A percentile compares a stretch with the other conserved stretches of the same genome.
Conservation (phyloP, 2,888 invertebrate genomes). For the Aquatica leii region DNA sequence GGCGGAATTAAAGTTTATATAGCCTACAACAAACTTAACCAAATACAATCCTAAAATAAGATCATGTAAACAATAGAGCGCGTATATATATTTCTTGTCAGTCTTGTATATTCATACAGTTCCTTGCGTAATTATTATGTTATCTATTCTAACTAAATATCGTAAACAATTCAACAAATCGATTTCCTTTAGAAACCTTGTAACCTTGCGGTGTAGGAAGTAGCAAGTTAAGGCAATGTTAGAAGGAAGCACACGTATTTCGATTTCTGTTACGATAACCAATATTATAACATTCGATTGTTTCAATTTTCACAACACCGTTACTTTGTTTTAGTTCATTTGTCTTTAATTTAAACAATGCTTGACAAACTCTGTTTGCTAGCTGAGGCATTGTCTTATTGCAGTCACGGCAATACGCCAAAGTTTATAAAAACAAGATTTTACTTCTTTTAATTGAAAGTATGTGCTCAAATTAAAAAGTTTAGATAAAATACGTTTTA, state of each 20-base stretch:
- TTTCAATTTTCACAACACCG: conserved; percentile 2
- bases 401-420: too few relatives aligned
- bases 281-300: conserved; percentile 7
- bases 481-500: too few relatives aligned
- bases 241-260: background rate
- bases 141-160: conserved; percentile 8
- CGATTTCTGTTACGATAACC: conserved; percentile 10
- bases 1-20: background rate
- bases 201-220: conserved; percentile 6
- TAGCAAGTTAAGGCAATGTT: conserved; percentile 4
- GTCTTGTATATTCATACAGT: background rate
- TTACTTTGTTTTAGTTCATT: too few relatives aligned
- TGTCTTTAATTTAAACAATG: too few relatives aligned
- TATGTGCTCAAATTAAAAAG: too few relatives aligned
- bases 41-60: conserved; percentile 3
- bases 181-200: conserved; percentile 1
- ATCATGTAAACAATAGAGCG: background rate
- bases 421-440: too few relatives aligned
- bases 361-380: too few relatives aligned
- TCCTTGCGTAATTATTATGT: conserved; percentile 7
- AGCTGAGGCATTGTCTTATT: too few relatives aligned
- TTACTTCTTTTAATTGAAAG: too few relatives aligned
- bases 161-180: conserved; percentile 17
- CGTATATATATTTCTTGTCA: background rate
- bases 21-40: background rate